Percentiles rank a stretch among this genome's conserved stretches.
Conservation (phyloP, 2,113 vertebrate species). For the Brachyhypopomus occidentalis region DNA sequence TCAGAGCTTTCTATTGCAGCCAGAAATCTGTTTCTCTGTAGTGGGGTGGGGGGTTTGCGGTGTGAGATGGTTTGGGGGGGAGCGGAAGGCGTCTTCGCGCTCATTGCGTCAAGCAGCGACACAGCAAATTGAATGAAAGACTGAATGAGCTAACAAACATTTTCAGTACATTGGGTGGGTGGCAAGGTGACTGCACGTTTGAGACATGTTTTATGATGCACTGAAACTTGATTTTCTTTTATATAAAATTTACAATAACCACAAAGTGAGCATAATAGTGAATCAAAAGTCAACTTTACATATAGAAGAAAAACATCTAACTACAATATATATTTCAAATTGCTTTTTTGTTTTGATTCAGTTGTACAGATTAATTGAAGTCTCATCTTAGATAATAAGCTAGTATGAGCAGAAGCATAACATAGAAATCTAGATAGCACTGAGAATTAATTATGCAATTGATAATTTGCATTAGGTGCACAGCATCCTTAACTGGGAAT, state of each 20-base stretch:
- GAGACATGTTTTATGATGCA: not conserved
- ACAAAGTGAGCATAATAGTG: too few relatives aligned
- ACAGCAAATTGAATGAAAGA: slow-evolving; percentile 33
- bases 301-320: not conserved
- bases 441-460: too few relatives aligned
- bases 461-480: too few relatives aligned
- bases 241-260: too few relatives aligned
- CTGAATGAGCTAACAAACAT: not conserved
- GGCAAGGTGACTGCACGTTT: not conserved
- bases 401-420: not conserved
- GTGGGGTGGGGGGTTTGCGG: not conserved
- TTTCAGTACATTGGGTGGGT: not conserved
- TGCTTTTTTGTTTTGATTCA: too few relatives aligned
- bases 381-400: not conserved
- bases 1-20: slow-evolving; percentile 29
- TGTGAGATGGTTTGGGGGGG: slow-evolving; percentile 2
- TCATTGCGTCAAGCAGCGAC: slow-evolving; percentile 26
- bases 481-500: too few relatives aligned
- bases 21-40: slow-evolving; percentile 29
- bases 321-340: too few relatives aligned
- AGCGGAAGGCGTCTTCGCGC: slow-evolving; percentile 16
- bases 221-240: too few relatives aligned
- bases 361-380: not conserved
- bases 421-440: too few relatives aligned
- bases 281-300: too few relatives aligned